Evolutionary conservation across 2,888 invertebrate genomes (phyloP), one percentile per base, ranked within the genome.

Genomic region (Cataglyphis albicans): DNA sequence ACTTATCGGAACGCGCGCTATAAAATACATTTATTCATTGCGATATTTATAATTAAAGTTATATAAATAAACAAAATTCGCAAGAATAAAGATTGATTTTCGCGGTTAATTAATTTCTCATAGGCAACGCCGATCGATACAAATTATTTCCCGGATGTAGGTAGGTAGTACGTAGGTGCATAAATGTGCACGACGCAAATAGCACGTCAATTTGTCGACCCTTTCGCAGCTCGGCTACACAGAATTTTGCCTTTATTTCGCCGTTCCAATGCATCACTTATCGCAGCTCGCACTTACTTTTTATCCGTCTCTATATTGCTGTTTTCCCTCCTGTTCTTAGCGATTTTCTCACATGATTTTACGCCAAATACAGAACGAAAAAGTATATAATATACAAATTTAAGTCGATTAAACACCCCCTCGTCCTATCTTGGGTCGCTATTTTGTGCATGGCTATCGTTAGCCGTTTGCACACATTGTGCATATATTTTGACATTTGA

Each of bases 151-250:
- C 32, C 32, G 21, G n/a, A 15, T 29, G 41, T 72, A 29, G 48
- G 48, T 29, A n/a, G 38, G 29, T 61, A 29, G 44, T 63, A 74
- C 44, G 57, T 57, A 41, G 35, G n/a, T 32, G 52, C 57, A 78
- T 32, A 67, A 76, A 76, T 52, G 48, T n/a, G n/a, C 52, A 38
- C 25, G 57, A 57, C 73, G 21, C 57, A 78, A 78, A 78, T 72
- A 59, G 32, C 21, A 41, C 32, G 32, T 32, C 70, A 72, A 78
- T 78, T 78, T 78, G 75, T 64, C 57, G 78, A 72, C 21, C 41
- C 76, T 70, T 78, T 80, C 59, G 44, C 78, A 41, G 57, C 59
- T 25, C 44, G 38, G 44, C 18, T 59, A 12, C 32, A 32, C 29
- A n/a, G 0, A 12, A 59, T 32, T 59, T 68, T 61, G 80, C 35